Evolutionary conservation across 1,140 invertebrate species (phyloP), one percentile per base, ranked within the genome.

Genomic region (Drosophila oshimai): DNA sequence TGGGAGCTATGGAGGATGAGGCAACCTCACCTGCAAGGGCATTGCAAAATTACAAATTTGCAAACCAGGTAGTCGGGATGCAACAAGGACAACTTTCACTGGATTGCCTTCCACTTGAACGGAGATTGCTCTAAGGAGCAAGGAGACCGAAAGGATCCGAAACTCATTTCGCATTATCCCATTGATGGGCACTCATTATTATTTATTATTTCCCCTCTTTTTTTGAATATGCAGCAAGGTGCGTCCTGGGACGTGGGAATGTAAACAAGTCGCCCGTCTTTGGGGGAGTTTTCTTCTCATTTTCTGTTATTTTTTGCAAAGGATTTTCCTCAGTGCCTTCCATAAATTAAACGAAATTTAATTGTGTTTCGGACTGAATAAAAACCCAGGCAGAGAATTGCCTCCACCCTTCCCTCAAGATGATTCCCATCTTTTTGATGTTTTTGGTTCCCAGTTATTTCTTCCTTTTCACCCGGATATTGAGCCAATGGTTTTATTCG

Each of bases 131-230:
- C 29, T 13, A 42, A 44, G 64, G 47, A 54, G 62, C 13, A 24
- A 36, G 50, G 26, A 12, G 37, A 10, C 34, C 51, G 34, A 75
- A 72, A 42, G 44, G 58, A 71, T 42, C 55, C 44, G 55, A 64
- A 84, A 84, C 80, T 86, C 81, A 84, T 86, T 87, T 87, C 81
- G 76, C 80, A 81, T 86, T 87, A 81, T 81, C 61, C 81, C 34
- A 87, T 88, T 71, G 73, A 87, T 77, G 69, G 53, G 60, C 60
- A 47, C 81, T 87, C 81, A 88, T 87, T 88, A 87, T 87, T 86
- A 80, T 78, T 80, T 83, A 74, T 64, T 74, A 75, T 76, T 76
- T 36, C 31, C 73, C 34, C 72, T 45, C 61, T 54, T n/a, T n/a
- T n/a, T n/a, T 68, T 86, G 71, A 62, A 81, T 86, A 77, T 73